Percentiles rank a stretch among this genome's conserved stretches.
Evolutionary conservation across 92 coral and sea anemone species (phyloP).

Genomic region (Siderastrea radians): DNA sequence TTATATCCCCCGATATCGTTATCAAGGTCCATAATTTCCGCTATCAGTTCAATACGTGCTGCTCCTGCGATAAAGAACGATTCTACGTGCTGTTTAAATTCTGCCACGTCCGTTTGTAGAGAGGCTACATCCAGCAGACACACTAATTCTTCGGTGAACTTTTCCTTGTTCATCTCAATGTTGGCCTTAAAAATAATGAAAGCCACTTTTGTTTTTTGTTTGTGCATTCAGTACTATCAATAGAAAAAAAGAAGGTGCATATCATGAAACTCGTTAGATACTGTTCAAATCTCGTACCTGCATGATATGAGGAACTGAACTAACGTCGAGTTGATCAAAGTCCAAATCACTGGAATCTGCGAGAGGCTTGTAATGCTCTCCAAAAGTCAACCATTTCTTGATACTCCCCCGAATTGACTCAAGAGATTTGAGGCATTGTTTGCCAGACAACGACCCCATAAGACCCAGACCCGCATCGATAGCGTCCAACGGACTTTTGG

Average conservation of each 20-base stretch:
- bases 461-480: background rate
- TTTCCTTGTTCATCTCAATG: background rate
- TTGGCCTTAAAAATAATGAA: background rate
- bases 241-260: background rate
- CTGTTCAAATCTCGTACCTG: background rate
- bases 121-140: slow-evolving; percentile 19
- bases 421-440: background rate
- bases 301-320: slow-evolving; percentile 18
- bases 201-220: too few relatives aligned
- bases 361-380: background rate
- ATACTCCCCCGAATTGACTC: background rate
- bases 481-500: background rate
- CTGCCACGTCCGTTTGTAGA: background rate
- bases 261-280: background rate
- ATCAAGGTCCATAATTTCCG: too few relatives aligned
- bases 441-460: background rate
- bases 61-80: too few relatives aligned
- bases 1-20: too few relatives aligned
- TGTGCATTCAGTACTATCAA: background rate
- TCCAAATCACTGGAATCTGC: background rate
- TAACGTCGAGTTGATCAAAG: background rate
- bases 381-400: background rate
- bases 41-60: too few relatives aligned
- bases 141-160: background rate
- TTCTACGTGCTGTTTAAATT: background rate